Evolutionary conservation across 2,888 invertebrate species (phyloP), one percentile per base, ranked within the genome.

Genomic region (Lissocephala sabroskyi): DNA sequence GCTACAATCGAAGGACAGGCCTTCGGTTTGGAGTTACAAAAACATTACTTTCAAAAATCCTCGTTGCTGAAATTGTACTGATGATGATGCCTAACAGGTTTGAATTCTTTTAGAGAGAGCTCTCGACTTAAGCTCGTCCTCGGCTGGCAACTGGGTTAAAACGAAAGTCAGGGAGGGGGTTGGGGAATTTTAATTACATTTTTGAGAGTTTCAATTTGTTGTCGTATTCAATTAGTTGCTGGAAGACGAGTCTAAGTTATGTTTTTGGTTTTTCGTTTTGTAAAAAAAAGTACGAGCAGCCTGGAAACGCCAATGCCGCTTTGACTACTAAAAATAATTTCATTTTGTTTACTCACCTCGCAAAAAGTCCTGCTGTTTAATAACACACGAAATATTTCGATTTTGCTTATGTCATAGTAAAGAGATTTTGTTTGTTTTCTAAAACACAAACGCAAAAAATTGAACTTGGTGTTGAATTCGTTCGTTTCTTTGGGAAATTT

Each of bases 31-130:
- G 13, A 36, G 13, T 16, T 16, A 36, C 11, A 14, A 36, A 16
- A 36, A 19, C n/a, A 5, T 23, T 32, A 9, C 11, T 29, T 42
- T 42, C 19, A 61, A 77, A 75, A 75, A 71, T 75, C 78, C 67
- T 67, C 75, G 64, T 77, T 75, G 71, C 78, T 56, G 73, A 64
- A 71, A 58, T 78, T 75, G 67, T 78, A 75, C 75, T 76, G 55
- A 55, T 59, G 46, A 49, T 59, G 57, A 56, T 52, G 58, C 62
- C 42, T 56, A 70, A 74, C 46, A 65, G 59, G 43, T 43, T 49
- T 16, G 39, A 19, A 39, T 13, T 40, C 10, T 19, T 4, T 40
- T 11, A 37, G 11, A 39, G 13, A 23, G 5, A 23, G n/a, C n/a
- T n/a, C n/a, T n/a, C n/a, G n/a, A n/a, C 7, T 23, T 23, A 3